Base-by-base conservation (phyloP, 2,888 invertebrate species). In the Ditula angustiorana region DNA sequence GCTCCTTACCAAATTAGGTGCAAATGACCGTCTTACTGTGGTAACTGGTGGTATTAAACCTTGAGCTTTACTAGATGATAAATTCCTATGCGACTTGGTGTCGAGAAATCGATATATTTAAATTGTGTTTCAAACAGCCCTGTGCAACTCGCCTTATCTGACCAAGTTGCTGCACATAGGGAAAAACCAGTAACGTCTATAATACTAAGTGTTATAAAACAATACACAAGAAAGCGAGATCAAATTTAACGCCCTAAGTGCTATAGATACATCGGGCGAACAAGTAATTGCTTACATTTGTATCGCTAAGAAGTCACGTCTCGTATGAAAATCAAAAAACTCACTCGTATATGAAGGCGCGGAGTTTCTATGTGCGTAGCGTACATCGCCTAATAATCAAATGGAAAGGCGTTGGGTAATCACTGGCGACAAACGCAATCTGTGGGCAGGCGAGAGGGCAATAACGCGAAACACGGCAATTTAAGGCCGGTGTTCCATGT, bases 401-500 rank as follows among this genome's bases (percentile, higher is more conserved):
- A 84, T 83, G 84, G 73, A 80, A 84, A 78, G 72, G 74, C 79
- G 78, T 79, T 71, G 73, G 80, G 79, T 83, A 85, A 85, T 85
- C 80, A 81, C 79, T 81, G 75, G 77, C 84, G 75, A 79, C 78
- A 76, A 81, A 82, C 79, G 83, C 82, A 88, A 88, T 86, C 85
- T 84, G 82, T 83, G 77, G 82, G 81, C 80, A 83, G 78, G 81
- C 77, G 75, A 81, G 86, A 82, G 78, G 68, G 81, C 86, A 89
- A 86, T 90, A 84, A 84, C 79, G 79, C 87, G 85, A 79, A 81
- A 87, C 88, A 81, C 75, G 71, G 82, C 90, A 89, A 90, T 90
- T 89, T 88, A 79, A 88, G 85, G 84, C 76, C 79, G 87, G 80
- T 90, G 90, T 90, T 86, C 81, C 86, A 84, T 86, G 88, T 90